phyloP scores from a whole-genome alignment of 2,888 invertebrate species.

The Holacanthella duospinosa region DNA sequence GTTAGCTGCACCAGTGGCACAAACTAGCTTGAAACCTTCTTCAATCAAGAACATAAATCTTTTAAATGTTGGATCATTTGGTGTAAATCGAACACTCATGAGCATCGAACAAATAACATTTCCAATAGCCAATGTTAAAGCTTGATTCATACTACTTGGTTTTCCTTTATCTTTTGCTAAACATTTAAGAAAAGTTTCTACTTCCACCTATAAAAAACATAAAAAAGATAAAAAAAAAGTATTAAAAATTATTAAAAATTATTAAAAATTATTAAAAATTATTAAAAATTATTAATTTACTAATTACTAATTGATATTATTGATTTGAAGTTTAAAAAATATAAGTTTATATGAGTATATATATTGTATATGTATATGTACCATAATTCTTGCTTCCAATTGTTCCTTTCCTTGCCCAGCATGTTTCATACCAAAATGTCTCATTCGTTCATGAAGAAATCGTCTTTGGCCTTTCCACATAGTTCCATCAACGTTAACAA shows the following conservation, averaged over 20 bases:
- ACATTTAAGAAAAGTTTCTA: slow-evolving; percentile 59
- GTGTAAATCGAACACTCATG: slow-evolving; percentile 75
- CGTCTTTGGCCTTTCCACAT: slow-evolving; percentile 83
- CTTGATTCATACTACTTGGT: slow-evolving; percentile 61
- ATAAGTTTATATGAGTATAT: no score
- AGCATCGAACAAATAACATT: slow-evolving; percentile 84
- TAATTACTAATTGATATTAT: neutral
- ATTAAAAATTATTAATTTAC: neutral
- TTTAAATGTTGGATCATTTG: slow-evolving; percentile 63
- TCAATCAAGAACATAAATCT: slow-evolving; percentile 76
- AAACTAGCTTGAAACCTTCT: slow-evolving; percentile 80
- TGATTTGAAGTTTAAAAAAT: neutral
- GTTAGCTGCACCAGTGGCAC: slow-evolving; percentile 68
- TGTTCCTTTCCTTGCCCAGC: slow-evolving; percentile 66
- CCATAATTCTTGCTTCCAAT: slow-evolving; percentile 77
- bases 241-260: no score
- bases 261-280: no score
- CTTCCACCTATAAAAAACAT: slow-evolving; percentile 54
- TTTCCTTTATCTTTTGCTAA: slow-evolving; percentile 55
- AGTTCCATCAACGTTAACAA: slow-evolving; percentile 76
- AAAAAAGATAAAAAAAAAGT: no score
- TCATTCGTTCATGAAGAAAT: slow-evolving; percentile 72
- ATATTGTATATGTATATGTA: no score
- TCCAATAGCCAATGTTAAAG: slow-evolving; percentile 68
- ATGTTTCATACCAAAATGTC: slow-evolving; percentile 79